These are phyloP conservation scores for Mus spretus DNA, from an alignment of 2,797 vertebrate genomes.

Conservation along the genomic window DNA sequence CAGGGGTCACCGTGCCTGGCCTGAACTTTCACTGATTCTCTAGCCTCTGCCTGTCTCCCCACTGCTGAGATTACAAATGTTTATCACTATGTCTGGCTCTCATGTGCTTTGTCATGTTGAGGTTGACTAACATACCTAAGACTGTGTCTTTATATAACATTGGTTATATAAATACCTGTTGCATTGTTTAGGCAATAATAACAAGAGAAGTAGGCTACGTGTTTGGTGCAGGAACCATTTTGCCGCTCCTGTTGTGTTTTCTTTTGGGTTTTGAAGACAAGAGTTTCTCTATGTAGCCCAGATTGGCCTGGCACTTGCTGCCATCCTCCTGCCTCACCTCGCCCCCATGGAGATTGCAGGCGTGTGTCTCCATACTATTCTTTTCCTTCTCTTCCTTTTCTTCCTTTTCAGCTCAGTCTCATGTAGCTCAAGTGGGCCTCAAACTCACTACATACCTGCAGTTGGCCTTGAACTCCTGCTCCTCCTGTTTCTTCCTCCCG, in stretches of 20 bases:
- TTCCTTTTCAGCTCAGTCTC: not conserved
- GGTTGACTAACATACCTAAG: not conserved
- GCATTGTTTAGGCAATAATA: not conserved
- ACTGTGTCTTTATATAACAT: no score
- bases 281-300: not conserved
- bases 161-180: not conserved
- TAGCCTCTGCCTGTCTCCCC: not conserved
- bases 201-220: no score
- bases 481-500: not conserved
- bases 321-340: not conserved
- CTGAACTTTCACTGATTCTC: not conserved
- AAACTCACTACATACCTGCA: not conserved
- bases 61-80: not conserved
- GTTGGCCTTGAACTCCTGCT: not conserved
- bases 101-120: not conserved
- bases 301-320: not conserved
- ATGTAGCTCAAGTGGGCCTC: not conserved
- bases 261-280: not conserved
- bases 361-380: not conserved
- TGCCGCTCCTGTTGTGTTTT: not conserved
- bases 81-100: not conserved
- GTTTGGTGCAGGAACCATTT: no score
- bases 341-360: not conserved
- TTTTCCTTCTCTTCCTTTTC: not conserved
- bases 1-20: not conserved